A percentile compares a stretch with the other conserved stretches of the same genome.
These are phyloP conservation scores for Drosophila bocki DNA, from an alignment of 1,140 invertebrate genomes.

Conservation along the genomic window DNA sequence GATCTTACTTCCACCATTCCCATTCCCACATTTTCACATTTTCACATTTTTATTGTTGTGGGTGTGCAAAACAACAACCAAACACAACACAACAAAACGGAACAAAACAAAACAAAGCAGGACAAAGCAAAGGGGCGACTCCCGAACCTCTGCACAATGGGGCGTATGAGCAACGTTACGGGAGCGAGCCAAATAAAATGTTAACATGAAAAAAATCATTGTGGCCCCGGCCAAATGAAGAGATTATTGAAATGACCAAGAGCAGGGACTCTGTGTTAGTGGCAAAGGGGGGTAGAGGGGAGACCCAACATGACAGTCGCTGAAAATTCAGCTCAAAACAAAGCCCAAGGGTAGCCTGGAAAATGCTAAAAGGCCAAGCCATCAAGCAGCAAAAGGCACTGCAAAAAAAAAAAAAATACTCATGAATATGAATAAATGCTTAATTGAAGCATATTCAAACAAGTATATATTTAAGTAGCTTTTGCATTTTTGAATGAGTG, in stretches of 20 bases:
- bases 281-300: too few species aligned
- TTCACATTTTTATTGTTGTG: constrained; percentile 20
- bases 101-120: background rate
- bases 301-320: constrained; percentile 58
- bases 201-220: constrained; percentile 72
- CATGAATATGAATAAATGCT: background rate
- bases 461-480: background rate
- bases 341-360: constrained; percentile 45
- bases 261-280: background rate
- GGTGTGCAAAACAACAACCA: constrained; percentile 7
- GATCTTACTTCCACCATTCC: background rate
- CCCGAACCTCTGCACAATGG: constrained; percentile 62
- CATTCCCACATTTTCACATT: constrained; percentile 3
- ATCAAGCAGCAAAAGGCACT: constrained; percentile 45
- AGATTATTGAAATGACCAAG: constrained; percentile 78
- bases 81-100: background rate
- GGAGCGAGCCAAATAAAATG: constrained; percentile 70
- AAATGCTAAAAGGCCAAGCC: constrained; percentile 41
- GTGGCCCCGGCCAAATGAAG: constrained; percentile 65
- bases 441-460: background rate
- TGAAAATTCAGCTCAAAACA: constrained; percentile 54
- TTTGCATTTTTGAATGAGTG: too few species aligned
- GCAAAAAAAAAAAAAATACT: constrained; percentile 9
- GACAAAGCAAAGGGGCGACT: constrained; percentile 54
- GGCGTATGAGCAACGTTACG: constrained; percentile 65